Evolutionary conservation across 2,888 invertebrate species (phyloP), one percentile per base, ranked within the genome.

Genomic region (Griposia aprilina): DNA sequence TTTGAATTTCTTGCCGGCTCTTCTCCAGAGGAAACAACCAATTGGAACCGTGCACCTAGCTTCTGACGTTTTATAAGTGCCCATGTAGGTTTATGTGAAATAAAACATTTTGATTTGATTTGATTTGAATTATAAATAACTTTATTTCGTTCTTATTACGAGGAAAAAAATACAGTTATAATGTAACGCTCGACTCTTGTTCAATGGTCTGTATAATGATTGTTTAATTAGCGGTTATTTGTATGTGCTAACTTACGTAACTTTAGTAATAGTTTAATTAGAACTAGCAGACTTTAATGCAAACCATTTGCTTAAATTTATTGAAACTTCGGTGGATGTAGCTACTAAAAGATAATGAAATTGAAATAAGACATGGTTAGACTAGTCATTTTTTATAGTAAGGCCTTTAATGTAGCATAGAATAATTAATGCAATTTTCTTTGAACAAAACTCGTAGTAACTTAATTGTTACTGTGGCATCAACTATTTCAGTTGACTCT

Each of bases 401-500:
- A 8, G 8, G 5, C 13, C 1, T 52, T n/a, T 3, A 67, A 62
- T 55, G 13, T 45, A 11, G 20, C 45, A 36, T 48, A 48, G 23
- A 55, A 55, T 20, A 68, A 52, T 15, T 0, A 55, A 71, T 48
- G 4, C 23, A 15, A 48, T 26, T 48, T 69, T 36, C 15, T 0
- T 15, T 48, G 7, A 79, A 50, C 7, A 48, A 45, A 20, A 30
- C 7, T 30, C 41, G 10, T 3, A n/a, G 10, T 3, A 65, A 10
- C 55, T 57, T 4, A 67, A 76, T 59, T 70, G 41, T 26, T 59
- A 26, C 17, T 70, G 17, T 26, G 17, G 17, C 6, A 65, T 17
- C 45, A 59, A 63, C 60, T 1, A 65, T 73, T 76, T 62, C n/a
- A 60, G 23, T 41, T 10, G 62, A 70, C 26, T 63, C 50, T 36